Percentiles rank a stretch among this genome's conserved stretches.
Evolutionary conservation across 2,888 invertebrate species (phyloP).

Genomic region (Philonicus albiceps): DNA sequence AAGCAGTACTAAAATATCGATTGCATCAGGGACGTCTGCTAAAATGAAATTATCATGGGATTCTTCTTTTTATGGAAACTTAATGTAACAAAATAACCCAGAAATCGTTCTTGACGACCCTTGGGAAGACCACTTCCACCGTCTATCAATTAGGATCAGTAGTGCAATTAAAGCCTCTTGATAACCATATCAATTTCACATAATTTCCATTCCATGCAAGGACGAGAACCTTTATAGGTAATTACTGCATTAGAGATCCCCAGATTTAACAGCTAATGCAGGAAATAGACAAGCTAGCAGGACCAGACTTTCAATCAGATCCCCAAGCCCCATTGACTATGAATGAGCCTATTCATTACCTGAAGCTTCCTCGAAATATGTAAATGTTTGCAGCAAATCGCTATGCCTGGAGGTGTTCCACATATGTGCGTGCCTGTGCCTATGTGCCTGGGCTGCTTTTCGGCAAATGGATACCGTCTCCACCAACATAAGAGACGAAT

Average conservation of each 20-base stretch:
- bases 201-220: constrained; percentile 1
- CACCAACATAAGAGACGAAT: neutral
- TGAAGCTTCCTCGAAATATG: constrained; percentile 33
- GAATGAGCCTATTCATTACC: constrained; percentile 39
- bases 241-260: constrained; percentile 33
- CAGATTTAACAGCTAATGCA: constrained; percentile 13
- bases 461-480: neutral
- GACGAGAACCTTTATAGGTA: constrained; percentile 26
- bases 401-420: neutral
- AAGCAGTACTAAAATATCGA: neutral
- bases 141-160: constrained; percentile 31
- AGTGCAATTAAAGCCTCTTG: constrained; percentile 25
- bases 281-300: constrained; percentile 23
- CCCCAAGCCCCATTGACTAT: constrained; percentile 33
- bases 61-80: neutral
- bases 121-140: neutral
- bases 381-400: constrained; percentile 18
- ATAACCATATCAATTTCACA: constrained; percentile 37
- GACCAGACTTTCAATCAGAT: constrained; percentile 33
- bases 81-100: neutral
- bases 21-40: neutral
- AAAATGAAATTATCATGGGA: neutral
- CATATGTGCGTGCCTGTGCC: neutral
- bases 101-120: neutral
- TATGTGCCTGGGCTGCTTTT: neutral